Evolutionary conservation across 1,140 invertebrate genomes (phyloP), one percentile per base, ranked within the genome.

Genomic region (Homalodisca vitripennis): DNA sequence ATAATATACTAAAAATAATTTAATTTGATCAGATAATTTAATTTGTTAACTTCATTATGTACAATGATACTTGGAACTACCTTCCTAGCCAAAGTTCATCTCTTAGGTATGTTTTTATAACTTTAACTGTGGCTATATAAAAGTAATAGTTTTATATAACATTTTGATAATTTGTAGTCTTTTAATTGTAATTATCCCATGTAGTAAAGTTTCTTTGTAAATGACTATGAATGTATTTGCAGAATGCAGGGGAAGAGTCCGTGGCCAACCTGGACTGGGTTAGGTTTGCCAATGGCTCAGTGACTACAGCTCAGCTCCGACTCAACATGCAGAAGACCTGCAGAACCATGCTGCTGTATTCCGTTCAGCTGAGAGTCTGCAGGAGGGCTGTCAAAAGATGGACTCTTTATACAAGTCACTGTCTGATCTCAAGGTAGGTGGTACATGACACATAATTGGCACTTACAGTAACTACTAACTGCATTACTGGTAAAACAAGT

Each of bases 261-360:
- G 83, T 94, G 48, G 86, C 86, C 17, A 90, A 92, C 73, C 80
- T 94, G 31, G 90, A 94, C 73, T 84, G 83, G 47, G 77, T 79
- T 2, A 76, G 88, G 63, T 78, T 87, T 77, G 79, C 86, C n/a
- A 84, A 88, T 73, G 92, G 90, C 47, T 76, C 76, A 13, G 80
- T 84, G 2, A 74, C 84, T 1, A 88, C 90, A 1, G 85, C 88
- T 22, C 84, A 87, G 17, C 77, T 94, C 1, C 81, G 92, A 34
- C 79, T 91, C 0, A 79, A 85, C 60, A 88, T 94, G 86, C 92
- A 94, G 78, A 90, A 88, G 77, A 83, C 82, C 0, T 94, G 92
- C 92, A 94, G 77, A 86, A 79, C 17, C 85, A 93, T 80, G 92
- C 92, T 27, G 88, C 88, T 48, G 91, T 94, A 20, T 94, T 94